Conservation (phyloP, 2,888 invertebrate species). For the Drosophila paramelanica region DNA sequence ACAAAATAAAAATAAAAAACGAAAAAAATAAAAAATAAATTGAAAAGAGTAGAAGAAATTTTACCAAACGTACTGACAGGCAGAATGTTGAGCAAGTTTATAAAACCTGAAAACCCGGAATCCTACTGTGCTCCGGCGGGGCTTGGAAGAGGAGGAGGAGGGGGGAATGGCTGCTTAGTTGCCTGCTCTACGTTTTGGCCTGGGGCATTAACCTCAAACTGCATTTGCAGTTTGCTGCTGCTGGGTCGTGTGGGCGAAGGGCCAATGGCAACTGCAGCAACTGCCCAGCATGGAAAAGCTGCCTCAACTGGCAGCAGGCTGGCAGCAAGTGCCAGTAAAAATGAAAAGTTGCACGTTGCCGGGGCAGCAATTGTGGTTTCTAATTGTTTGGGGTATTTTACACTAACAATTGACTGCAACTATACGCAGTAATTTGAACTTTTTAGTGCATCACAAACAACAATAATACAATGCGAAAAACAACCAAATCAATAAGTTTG, state of each 20-base stretch:
- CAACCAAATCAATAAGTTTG: slow-evolving; percentile 43
- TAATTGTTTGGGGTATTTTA: slow-evolving; percentile 76
- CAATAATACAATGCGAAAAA: slow-evolving; percentile 6
- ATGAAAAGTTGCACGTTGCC: slow-evolving; percentile 71
- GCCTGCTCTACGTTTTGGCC: slow-evolving; percentile 40
- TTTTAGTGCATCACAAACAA: slow-evolving; percentile 15
- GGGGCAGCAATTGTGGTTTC: slow-evolving; percentile 73
- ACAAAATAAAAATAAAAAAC: slow-evolving; percentile 2
- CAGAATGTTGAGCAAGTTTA: slow-evolving; percentile 71
- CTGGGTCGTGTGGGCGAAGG: slow-evolving; percentile 24
- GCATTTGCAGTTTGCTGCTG: slow-evolving; percentile 59
- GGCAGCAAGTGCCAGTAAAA: slow-evolving; percentile 64
- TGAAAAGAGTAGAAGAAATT: slow-evolving; percentile 48
- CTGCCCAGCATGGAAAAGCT: slow-evolving; percentile 16
- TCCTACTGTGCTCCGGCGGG: background rate
- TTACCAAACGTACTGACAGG: slow-evolving; percentile 65
- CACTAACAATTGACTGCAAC: slow-evolving; percentile 76
- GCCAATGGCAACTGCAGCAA: slow-evolving; percentile 23
- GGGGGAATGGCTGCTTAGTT: slow-evolving; percentile 26
- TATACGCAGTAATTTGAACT: slow-evolving; percentile 69
- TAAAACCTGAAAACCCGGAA: slow-evolving; percentile 47
- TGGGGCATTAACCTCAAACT: slow-evolving; percentile 73
- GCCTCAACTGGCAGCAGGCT: slow-evolving; percentile 29
- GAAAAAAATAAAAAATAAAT: background rate
- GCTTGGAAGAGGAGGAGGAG: background rate